Conservation (phyloP, 2,797 vertebrate species). For the Morus bassanus region DNA sequence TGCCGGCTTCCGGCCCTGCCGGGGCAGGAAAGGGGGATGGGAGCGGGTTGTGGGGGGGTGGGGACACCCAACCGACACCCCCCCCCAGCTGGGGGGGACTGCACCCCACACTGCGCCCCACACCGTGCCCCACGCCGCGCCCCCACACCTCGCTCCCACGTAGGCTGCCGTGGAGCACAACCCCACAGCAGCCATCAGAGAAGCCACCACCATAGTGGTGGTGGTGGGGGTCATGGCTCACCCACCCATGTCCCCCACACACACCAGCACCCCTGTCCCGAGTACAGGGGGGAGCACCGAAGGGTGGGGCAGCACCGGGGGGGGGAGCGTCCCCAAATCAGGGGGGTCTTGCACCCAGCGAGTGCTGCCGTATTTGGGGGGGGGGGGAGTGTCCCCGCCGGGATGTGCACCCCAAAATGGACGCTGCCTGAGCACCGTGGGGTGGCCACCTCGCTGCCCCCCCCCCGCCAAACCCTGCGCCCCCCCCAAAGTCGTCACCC, state of each 20-base stretch:
- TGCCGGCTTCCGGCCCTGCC: neutral
- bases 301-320: neutral
- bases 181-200: neutral
- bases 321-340: neutral
- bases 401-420: neutral
- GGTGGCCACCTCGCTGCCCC: no score
- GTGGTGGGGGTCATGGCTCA: neutral
- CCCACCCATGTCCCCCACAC: neutral
- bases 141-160: neutral
- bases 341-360: neutral
- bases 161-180: neutral
- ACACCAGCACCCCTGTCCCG: neutral
- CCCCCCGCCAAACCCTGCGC: neutral
- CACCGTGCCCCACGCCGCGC: neutral
- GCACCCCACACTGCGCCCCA: neutral
- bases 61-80: neutral
- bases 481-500: neutral
- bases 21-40: neutral
- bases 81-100: neutral
- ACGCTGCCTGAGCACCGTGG: neutral
- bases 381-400: no score
- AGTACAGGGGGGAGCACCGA: neutral
- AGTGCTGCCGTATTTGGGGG: neutral
- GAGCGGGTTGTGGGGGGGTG: neutral
- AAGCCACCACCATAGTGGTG: neutral